phyloP scores from a whole-genome alignment of 2,797 vertebrate genomes.

The Xiphorhynchus erythropygius region DNA sequence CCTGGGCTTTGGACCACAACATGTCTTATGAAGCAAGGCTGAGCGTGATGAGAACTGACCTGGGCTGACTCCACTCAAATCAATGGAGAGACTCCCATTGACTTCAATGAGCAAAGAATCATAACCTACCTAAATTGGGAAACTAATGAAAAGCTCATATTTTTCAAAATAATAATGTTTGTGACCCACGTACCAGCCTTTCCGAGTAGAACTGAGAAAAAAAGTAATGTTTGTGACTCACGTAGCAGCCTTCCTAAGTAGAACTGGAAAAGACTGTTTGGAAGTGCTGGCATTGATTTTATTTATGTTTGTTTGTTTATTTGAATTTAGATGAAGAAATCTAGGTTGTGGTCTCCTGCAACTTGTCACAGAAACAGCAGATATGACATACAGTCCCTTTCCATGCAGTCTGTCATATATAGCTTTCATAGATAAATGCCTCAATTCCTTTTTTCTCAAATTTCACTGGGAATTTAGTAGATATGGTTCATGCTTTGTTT shows the following conservation, averaged over 20 bases:
- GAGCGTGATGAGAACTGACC: neutral
- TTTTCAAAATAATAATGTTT: neutral
- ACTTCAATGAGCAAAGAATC: neutral
- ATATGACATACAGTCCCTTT: neutral
- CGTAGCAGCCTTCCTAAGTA: neutral
- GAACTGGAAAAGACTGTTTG: neutral
- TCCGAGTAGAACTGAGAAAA: neutral
- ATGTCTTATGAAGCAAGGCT: neutral
- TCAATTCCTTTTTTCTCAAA: neutral
- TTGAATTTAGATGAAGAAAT: neutral
- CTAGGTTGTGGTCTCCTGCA: neutral
- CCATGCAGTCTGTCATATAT: neutral
- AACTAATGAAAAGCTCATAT: neutral
- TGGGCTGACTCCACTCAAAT: neutral
- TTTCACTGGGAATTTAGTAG: neutral
- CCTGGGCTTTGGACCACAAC: neutral
- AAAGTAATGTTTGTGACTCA: neutral
- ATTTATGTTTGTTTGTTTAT: neutral
- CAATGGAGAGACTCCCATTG: neutral
- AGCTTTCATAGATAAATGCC: neutral
- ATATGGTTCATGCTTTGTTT: neutral
- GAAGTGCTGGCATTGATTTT: neutral
- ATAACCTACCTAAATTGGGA: neutral
- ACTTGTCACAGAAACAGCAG: neutral
- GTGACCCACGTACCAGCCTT: neutral